Conservation (phyloP, 2,797 vertebrate genomes). For the Siniperca obscura region DNA sequence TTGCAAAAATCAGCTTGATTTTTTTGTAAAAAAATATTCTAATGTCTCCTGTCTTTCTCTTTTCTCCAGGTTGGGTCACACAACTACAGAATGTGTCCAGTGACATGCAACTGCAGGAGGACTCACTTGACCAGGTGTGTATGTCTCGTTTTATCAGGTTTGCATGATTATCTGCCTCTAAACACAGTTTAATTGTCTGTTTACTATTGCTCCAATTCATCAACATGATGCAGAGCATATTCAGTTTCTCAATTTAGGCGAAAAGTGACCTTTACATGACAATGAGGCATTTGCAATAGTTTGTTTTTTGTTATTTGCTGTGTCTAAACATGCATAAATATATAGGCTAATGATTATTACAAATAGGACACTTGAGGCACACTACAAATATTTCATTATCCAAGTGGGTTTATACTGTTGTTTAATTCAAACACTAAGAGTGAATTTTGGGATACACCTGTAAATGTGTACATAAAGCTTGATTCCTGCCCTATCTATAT, state of each 20-base stretch:
- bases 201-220: background rate
- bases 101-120: conserved; percentile 60
- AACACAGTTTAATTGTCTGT: background rate
- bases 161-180: too few relatives aligned
- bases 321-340: background rate
- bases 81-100: conserved; percentile 53
- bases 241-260: background rate
- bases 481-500: background rate
- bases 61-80: conserved; percentile 67
- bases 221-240: background rate
- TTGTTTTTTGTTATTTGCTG: background rate
- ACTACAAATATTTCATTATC: background rate
- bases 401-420: too few relatives aligned
- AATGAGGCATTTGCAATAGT: background rate
- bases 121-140: conserved; percentile 62
- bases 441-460: too few relatives aligned
- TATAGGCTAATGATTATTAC: background rate
- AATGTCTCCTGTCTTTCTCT: background rate
- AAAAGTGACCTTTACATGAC: background rate
- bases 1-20: background rate
- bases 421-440: too few relatives aligned
- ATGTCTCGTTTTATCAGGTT: background rate
- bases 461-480: background rate
- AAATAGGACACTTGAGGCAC: background rate
- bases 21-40: background rate